A percentile compares a stretch with the other conserved stretches of the same genome.
These are phyloP conservation scores for Fistularia commersonii DNA, from an alignment of 2,797 vertebrate species.

Conservation along the genomic window DNA sequence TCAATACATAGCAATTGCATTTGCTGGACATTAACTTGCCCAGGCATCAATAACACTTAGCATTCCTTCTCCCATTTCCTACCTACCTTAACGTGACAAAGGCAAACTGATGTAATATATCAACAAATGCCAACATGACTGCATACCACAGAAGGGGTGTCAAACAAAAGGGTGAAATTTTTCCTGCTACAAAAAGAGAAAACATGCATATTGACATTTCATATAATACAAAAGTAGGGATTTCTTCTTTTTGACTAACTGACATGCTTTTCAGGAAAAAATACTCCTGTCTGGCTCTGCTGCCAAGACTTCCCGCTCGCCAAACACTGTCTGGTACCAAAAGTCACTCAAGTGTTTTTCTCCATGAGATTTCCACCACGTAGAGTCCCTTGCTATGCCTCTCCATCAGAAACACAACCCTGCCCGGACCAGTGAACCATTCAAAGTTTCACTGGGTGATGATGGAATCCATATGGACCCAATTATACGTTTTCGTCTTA, in stretches of 20 bases:
- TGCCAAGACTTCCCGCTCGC: conserved; percentile 49
- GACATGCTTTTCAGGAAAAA: conserved; percentile 48
- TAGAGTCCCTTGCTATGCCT: conserved; percentile 16
- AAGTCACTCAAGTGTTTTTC: conserved; percentile 55
- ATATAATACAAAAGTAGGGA: conserved; percentile 40
- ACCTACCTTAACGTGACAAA: conserved; percentile 56
- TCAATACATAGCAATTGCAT: conserved; percentile 53
- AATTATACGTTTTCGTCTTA: conserved; percentile 31
- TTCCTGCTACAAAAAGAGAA: background rate
- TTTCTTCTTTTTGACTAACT: conserved; percentile 49
- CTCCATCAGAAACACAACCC: conserved; percentile 36
- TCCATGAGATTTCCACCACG: conserved; percentile 25
- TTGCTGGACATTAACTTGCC: conserved; percentile 45
- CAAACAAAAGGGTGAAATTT: conserved; percentile 32
- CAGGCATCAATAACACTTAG: conserved; percentile 64
- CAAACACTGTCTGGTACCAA: conserved; percentile 44
- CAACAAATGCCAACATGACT: conserved; percentile 6
- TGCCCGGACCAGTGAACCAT: conserved; percentile 42
- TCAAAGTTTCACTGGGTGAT: conserved; percentile 43
- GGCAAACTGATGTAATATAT: conserved; percentile 40
- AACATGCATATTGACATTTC: conserved; percentile 23
- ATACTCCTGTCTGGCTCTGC: conserved; percentile 38
- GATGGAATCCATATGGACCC: conserved; percentile 49
- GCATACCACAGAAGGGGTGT: conserved; percentile 21
- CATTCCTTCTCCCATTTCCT: conserved; percentile 26